Percentiles rank a stretch among this genome's conserved stretches.
Evolutionary conservation across 1,140 invertebrate species (phyloP).

Genomic region (Trachymyrmex cornetzi): DNA sequence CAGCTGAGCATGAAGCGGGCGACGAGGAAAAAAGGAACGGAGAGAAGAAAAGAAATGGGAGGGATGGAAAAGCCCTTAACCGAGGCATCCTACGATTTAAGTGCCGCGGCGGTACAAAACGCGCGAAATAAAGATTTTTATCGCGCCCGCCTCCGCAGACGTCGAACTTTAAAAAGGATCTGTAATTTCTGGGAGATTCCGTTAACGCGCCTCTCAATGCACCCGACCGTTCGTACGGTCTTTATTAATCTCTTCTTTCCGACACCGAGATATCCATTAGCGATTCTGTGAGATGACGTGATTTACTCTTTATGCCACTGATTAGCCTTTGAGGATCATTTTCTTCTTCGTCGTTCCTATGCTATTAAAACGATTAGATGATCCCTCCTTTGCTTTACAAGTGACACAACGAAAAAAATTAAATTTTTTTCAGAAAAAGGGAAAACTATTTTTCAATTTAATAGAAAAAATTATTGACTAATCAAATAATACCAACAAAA

Average conservation of each 20-base stretch:
- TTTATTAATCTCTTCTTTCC: conserved; percentile 37
- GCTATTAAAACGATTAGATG: background rate
- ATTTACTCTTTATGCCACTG: conserved; percentile 6
- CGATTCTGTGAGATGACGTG: conserved; percentile 21
- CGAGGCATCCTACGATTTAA: conserved; percentile 64
- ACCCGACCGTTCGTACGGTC: background rate
- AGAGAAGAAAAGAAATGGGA: conserved; percentile 6
- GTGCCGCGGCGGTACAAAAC: conserved; percentile 61
- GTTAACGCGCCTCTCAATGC: conserved; percentile 10
- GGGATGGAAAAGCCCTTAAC: conserved; percentile 58
- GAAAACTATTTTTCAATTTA: too few relatives aligned
- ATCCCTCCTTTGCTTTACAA: background rate
- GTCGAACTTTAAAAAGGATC: conserved; percentile 66
- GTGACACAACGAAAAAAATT: too few relatives aligned
- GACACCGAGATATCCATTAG: conserved; percentile 37
- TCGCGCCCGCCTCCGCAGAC: conserved; percentile 51
- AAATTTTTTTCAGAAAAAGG: too few relatives aligned
- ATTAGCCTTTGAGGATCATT: conserved; percentile 11
- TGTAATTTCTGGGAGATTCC: conserved; percentile 47
- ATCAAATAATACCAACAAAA: too few relatives aligned
- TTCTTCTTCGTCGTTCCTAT: background rate
- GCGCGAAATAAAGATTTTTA: conserved; percentile 74
- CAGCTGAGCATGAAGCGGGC: conserved; percentile 65
- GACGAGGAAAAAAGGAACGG: conserved; percentile 6
- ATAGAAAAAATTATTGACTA: too few relatives aligned